phyloP scores from a whole-genome alignment of 2,113 vertebrate genomes.

The Protobothrops flavoviridis region DNA sequence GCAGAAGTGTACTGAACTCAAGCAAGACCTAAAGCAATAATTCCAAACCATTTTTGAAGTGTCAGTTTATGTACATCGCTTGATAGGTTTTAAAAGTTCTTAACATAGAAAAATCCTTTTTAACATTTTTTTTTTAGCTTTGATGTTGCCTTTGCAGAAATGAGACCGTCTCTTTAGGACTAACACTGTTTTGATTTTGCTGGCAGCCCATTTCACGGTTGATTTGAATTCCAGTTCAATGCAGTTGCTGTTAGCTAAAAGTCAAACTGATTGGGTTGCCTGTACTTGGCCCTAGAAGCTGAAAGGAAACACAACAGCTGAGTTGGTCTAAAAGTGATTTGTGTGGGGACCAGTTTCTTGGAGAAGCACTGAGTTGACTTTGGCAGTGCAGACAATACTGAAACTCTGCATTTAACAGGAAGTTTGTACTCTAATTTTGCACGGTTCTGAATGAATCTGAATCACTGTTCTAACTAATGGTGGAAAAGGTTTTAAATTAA shows the following conservation, averaged over 20 bases:
- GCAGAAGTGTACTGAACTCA: not conserved
- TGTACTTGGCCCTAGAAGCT: conserved; percentile 8
- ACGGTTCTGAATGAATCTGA: conserved; percentile 32
- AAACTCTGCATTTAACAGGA: conserved; percentile 38
- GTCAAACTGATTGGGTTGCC: conserved; percentile 23
- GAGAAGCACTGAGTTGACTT: not conserved
- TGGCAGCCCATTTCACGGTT: conserved; percentile 40
- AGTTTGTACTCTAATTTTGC: conserved; percentile 54
- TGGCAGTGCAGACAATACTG: not conserved
- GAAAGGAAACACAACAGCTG: not conserved
- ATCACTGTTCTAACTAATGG: conserved; percentile 38
- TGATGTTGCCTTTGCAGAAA: not conserved
- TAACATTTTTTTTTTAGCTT: not conserved
- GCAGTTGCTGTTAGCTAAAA: conserved; percentile 1
- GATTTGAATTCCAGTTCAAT: conserved; percentile 13
- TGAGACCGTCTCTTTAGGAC: conserved; percentile 55
- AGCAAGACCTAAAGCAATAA: not conserved
- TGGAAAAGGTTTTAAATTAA: conserved; percentile 35
- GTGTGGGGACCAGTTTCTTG: not conserved
- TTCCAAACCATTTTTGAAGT: not conserved
- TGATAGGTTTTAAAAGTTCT: not conserved
- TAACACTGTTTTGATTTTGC: not conserved
- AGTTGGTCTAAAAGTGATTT: not conserved
- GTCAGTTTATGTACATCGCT: rapidly evolving
- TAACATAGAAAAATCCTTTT: not conserved